Percentiles rank a stretch among this genome's conserved stretches.
These are phyloP conservation scores for Spinus olivaceus DNA, from an alignment of 2,797 vertebrate species.

Conservation along the genomic window DNA sequence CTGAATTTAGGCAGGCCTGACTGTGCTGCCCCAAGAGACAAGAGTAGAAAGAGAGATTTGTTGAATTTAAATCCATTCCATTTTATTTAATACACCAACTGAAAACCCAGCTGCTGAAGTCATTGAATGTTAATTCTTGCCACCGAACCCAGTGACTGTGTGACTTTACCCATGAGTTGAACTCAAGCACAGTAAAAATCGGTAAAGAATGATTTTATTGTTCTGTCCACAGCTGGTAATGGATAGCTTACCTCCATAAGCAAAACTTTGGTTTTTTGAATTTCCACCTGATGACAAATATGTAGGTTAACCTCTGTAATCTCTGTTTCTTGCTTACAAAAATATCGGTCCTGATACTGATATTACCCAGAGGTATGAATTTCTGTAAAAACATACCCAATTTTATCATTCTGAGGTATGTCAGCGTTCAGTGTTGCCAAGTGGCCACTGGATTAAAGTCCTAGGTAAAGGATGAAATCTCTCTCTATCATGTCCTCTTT, in stretches of 20 bases:
- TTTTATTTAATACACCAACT: not conserved
- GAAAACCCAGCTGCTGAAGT: not conserved
- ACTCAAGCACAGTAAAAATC: not conserved
- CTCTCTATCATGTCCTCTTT: not conserved
- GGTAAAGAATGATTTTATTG: not conserved
- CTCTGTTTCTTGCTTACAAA: not conserved
- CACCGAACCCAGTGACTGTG: not conserved
- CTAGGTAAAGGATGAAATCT: not conserved
- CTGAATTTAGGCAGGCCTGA: not conserved
- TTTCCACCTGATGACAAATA: not conserved
- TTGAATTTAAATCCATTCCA: not conserved
- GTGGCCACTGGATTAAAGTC: not conserved
- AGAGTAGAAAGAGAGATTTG: not conserved
- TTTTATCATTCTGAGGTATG: not conserved
- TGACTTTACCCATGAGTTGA: not conserved
- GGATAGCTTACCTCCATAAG: not conserved
- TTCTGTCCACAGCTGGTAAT: not conserved
- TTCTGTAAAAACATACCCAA: not conserved
- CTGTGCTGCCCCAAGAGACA: not conserved
- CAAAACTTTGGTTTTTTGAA: not conserved
- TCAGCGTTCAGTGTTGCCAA: not conserved
- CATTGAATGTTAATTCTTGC: not conserved
- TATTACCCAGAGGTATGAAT: not conserved
- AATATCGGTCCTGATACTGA: not conserved
- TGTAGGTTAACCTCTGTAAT: rapidly evolving